Conservation (phyloP, 2,888 invertebrate genomes). For the Mesorhabditis belari region DNA sequence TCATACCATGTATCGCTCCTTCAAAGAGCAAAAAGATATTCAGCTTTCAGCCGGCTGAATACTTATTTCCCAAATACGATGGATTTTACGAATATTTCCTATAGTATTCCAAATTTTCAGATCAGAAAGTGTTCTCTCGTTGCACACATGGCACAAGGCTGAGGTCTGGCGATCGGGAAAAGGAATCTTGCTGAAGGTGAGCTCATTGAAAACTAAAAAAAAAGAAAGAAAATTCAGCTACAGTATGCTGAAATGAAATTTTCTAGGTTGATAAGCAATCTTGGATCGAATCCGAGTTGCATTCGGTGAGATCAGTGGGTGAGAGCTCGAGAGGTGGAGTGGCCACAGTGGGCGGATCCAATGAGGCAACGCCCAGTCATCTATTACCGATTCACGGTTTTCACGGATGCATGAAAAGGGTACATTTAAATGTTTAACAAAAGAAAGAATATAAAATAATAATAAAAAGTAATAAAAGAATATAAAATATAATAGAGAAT, state of each 20-base stretch:
- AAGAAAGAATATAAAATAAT: too few relatives aligned
- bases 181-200: slow-evolving; percentile 27
- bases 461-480: not conserved
- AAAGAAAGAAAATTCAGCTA: not conserved
- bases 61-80: too few relatives aligned
- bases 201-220: not conserved
- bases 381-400: slow-evolving; percentile 8
- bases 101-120: slow-evolving; percentile 15
- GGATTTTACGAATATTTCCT: too few relatives aligned
- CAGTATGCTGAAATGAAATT: not conserved
- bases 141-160: slow-evolving; percentile 33
- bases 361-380: slow-evolving; percentile 2
- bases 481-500: too few relatives aligned
- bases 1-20: too few relatives aligned
- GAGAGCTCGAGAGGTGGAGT: slow-evolving; percentile 8
- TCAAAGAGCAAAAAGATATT: too few relatives aligned
- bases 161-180: slow-evolving; percentile 33
- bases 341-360: slow-evolving; percentile 1
- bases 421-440: not conserved
- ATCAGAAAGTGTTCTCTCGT: slow-evolving; percentile 21
- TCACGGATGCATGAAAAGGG: slow-evolving; percentile 21
- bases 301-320: slow-evolving; percentile 3
- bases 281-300: slow-evolving; percentile 25
- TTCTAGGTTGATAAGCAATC: slow-evolving; percentile 19
- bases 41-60: too few relatives aligned